phyloP scores from a whole-genome alignment of 2,888 invertebrate species.

The Dermolepida albohirtum region DNA sequence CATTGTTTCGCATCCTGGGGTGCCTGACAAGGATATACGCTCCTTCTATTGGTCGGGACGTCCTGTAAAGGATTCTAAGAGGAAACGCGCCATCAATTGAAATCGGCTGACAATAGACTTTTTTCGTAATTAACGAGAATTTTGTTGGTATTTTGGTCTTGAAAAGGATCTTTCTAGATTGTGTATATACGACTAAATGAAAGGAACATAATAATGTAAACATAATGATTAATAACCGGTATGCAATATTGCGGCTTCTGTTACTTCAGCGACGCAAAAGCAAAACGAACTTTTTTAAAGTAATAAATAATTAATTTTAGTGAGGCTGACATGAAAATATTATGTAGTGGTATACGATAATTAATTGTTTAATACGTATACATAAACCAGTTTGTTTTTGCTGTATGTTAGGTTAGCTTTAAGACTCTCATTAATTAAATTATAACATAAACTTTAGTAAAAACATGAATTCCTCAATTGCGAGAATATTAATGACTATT shows the following conservation, averaged over 20 bases:
- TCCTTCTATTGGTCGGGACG: conserved; percentile 56
- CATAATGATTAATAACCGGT: conserved; percentile 42
- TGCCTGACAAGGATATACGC: conserved; percentile 64
- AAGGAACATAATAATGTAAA: conserved; percentile 40
- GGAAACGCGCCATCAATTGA: conserved; percentile 62
- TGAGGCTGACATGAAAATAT: conserved; percentile 19
- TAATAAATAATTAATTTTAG: conserved; percentile 32
- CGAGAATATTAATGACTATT: too few species aligned
- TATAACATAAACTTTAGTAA: background rate
- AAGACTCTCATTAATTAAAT: conserved; percentile 7
- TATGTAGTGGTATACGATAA: conserved; percentile 13
- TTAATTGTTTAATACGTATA: conserved; percentile 27
- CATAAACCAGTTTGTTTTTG: background rate
- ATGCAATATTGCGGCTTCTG: conserved; percentile 21
- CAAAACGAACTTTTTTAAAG: conserved; percentile 23
- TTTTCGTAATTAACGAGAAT: conserved; percentile 62
- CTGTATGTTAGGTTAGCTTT: background rate
- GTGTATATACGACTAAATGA: conserved; percentile 33
- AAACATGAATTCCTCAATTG: too few species aligned
- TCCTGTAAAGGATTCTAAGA: conserved; percentile 59
- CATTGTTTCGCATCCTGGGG: conserved; percentile 63
- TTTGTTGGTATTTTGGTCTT: conserved; percentile 51
- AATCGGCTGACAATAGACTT: conserved; percentile 62
- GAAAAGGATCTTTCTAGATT: conserved; percentile 38
- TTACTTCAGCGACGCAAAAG: background rate